phyloP scores from a whole-genome alignment of 1,140 invertebrate genomes.

The Phymorhynchus buccinoides region DNA sequence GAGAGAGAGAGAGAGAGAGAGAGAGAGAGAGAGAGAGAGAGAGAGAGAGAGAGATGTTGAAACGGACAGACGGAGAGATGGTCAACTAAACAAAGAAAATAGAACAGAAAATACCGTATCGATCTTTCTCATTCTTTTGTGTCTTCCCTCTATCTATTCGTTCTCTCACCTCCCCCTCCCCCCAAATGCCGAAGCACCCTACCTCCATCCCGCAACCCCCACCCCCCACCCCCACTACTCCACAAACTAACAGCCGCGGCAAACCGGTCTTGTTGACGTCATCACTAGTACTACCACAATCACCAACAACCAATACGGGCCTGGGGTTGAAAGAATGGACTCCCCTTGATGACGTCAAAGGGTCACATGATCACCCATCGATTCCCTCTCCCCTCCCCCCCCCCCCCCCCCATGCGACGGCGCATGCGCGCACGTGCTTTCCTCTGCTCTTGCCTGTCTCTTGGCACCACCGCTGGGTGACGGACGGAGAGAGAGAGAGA shows the following conservation, averaged over 20 bases:
- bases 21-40: too few relatives aligned
- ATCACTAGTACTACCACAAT: too few relatives aligned
- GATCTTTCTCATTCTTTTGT: too few relatives aligned
- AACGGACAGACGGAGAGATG: too few relatives aligned
- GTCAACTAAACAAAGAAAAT: too few relatives aligned
- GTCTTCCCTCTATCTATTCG: too few relatives aligned
- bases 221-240: neutral
- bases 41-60: too few relatives aligned
- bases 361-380: conserved; percentile 38
- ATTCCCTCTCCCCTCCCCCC: neutral
- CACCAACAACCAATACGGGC: neutral
- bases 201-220: neutral
- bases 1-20: too few relatives aligned
- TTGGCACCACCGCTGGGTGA: too few relatives aligned
- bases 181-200: too few relatives aligned
- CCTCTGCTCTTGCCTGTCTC: neutral
- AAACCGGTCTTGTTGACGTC: neutral
- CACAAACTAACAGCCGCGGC: neutral
- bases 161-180: too few relatives aligned
- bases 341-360: conserved; percentile 38
- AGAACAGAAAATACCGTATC: too few relatives aligned
- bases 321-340: neutral
- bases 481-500: conserved; percentile 34
- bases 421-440: neutral
- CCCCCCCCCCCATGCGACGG: neutral